Evolutionary conservation across 2,888 invertebrate genomes (phyloP), one percentile per base, ranked within the genome.

Genomic region (Thumatha senex): DNA sequence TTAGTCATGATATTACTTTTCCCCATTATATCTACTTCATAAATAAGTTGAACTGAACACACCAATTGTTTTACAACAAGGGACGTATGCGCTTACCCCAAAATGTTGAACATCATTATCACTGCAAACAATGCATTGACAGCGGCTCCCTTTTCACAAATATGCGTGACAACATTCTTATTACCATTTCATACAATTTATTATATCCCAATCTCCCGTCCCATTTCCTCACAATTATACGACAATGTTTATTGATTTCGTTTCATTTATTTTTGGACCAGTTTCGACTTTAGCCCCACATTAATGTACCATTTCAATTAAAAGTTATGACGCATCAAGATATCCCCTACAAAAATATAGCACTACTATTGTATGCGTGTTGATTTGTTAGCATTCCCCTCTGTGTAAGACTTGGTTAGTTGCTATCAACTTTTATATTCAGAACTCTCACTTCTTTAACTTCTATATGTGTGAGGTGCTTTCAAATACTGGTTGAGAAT

Each of bases 301-400:
- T 78, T 80, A 86, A 84, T 80, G 84, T 77, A 76, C 82, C 78
- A 74, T 83, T 86, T 84, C 85, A 89, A 91, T 91, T 88, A 88
- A 89, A 89, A 89, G 74, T 84, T 88, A 87, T 89, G 89, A 89
- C 84, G 81, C 85, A 79, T 83, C 82, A 78, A 67, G 71, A 61
- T 75, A 70, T 80, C 82, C 81, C 78, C 76, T 74, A 74, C 67
- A 67, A 73, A 70, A 69, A 73, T 71, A 79, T 73, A 79, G 75
- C 71, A 56, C 55, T 63, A 68, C 73, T 73, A 78, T 79, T 74
- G 76, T 76, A 68, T 62, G 67, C 66, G 64, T 79, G 79, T 82
- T 85, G 84, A 86, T 85, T 83, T 86, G 86, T 85, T 80, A 74
- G 75, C 78, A 67, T 77, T 82, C 76, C 77, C 80, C 82, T 24